phyloP scores from a whole-genome alignment of 2,888 invertebrate species.

The Bibio marci region DNA sequence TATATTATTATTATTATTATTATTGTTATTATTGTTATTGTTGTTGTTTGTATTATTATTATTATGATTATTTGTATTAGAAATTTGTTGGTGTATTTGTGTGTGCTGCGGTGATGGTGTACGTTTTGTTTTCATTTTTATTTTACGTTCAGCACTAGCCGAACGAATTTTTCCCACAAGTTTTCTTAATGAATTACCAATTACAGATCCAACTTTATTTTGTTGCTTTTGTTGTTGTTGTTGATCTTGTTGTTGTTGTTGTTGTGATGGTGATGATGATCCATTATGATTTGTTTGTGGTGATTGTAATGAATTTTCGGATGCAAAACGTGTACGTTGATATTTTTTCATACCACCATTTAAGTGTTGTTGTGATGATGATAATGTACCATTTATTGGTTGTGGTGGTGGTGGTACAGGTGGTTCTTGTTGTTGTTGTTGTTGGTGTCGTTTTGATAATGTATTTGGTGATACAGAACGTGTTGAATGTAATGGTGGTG shows the following conservation, averaged over 20 bases:
- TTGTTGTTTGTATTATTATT: no score
- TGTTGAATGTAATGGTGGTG: constrained; percentile 35
- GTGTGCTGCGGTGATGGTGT: constrained; percentile 34
- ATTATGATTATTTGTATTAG: constrained; percentile 13
- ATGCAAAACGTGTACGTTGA: constrained; percentile 55
- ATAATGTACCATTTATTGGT: no score
- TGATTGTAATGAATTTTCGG: constrained; percentile 21
- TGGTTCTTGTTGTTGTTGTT: constrained; percentile 25
- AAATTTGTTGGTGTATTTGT: constrained; percentile 34
- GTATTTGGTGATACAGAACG: constrained; percentile 23
- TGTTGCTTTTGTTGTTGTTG: constrained; percentile 18
- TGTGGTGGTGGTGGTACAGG: constrained; percentile 28
- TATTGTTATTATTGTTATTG: neutral
- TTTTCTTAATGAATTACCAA: constrained; percentile 67
- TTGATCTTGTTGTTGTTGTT: constrained; percentile 19
- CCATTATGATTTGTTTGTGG: constrained; percentile 13
- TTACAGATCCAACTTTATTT: constrained; percentile 37
- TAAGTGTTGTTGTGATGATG: constrained; percentile 15
- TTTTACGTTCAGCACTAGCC: constrained; percentile 48
- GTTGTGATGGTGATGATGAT: constrained; percentile 22
- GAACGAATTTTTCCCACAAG: constrained; percentile 68
- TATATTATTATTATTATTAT: constrained; percentile 14
- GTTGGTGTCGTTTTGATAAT: constrained; percentile 13
- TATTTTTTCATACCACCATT: constrained; percentile 39
- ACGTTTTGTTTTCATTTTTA: constrained; percentile 38